Conservation (phyloP, 2,113 vertebrate genomes). For the Herpetotheres cachinnans region DNA sequence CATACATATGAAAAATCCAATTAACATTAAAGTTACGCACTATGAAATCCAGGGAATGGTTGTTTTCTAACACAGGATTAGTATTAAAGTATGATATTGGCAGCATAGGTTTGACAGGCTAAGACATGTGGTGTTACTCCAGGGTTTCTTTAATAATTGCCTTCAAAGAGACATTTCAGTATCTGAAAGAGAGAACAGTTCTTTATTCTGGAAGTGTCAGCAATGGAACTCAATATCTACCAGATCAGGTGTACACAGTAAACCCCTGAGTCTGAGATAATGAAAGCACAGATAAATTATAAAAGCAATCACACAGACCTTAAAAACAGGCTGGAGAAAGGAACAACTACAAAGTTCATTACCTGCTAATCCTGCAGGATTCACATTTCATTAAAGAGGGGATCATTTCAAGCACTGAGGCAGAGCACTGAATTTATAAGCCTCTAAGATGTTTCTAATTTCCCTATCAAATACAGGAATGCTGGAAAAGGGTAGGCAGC, state of each 20-base stretch:
- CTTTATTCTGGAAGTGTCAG: not conserved
- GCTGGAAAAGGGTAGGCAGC: not conserved
- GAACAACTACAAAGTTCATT: not conserved
- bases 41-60: not conserved
- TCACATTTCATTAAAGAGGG: not conserved
- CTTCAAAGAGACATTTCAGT: not conserved
- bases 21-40: not conserved
- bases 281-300: not conserved
- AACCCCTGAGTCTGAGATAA: not conserved
- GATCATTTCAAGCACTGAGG: not conserved
- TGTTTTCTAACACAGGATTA: not conserved
- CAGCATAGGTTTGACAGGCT: not conserved
- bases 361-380: not conserved
- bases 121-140: not conserved
- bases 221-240: not conserved
- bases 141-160: conserved; percentile 17
- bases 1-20: not conserved
- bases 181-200: not conserved
- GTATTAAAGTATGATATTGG: not conserved
- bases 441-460: not conserved
- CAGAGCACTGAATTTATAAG: not conserved
- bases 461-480: not conserved
- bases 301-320: not conserved
- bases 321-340: not conserved
- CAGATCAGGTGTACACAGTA: not conserved